phyloP scores from a whole-genome alignment of 2,888 invertebrate genomes.

The Idaea dimidiata region DNA sequence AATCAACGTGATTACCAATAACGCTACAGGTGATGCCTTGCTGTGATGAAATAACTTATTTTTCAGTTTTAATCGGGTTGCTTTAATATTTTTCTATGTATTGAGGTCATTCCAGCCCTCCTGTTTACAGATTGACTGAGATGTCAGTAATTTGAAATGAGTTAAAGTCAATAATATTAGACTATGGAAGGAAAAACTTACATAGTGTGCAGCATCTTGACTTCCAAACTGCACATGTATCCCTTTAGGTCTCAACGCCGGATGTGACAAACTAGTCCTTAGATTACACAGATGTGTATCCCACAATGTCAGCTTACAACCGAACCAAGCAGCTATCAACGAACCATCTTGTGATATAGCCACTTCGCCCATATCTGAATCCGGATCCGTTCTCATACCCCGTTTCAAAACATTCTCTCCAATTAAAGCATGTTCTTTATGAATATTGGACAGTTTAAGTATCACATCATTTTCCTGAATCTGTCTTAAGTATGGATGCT shows the following conservation, averaged over 20 bases:
- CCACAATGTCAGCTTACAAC: slow-evolving; percentile 71
- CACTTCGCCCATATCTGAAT: slow-evolving; percentile 64
- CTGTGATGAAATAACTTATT: too few species aligned
- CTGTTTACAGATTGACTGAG: too few species aligned
- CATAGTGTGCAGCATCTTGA: slow-evolving; percentile 72
- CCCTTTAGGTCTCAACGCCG: slow-evolving; percentile 66
- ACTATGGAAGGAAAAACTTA: slow-evolving; percentile 49
- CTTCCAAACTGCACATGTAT: slow-evolving; percentile 67
- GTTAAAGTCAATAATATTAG: too few species aligned
- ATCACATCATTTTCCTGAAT: slow-evolving; percentile 49
- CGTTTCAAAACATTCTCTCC: slow-evolving; percentile 31
- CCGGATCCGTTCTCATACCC: slow-evolving; percentile 39
- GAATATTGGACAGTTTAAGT: slow-evolving; percentile 56
- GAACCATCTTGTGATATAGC: slow-evolving; percentile 74
- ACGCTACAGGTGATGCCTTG: too few species aligned
- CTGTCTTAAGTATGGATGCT: slow-evolving; percentile 48
- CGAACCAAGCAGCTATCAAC: slow-evolving; percentile 76
- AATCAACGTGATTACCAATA: too few species aligned
- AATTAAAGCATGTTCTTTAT: slow-evolving; percentile 47
- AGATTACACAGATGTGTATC: slow-evolving; percentile 66
- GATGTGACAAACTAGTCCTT: slow-evolving; percentile 66
- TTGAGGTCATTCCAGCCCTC: too few species aligned
- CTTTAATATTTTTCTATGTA: not conserved
- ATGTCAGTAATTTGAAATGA: too few species aligned
- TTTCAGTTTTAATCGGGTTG: too few species aligned